Conservation (phyloP, 2,113 vertebrate species). For the Melanotaenia duboulayi region DNA sequence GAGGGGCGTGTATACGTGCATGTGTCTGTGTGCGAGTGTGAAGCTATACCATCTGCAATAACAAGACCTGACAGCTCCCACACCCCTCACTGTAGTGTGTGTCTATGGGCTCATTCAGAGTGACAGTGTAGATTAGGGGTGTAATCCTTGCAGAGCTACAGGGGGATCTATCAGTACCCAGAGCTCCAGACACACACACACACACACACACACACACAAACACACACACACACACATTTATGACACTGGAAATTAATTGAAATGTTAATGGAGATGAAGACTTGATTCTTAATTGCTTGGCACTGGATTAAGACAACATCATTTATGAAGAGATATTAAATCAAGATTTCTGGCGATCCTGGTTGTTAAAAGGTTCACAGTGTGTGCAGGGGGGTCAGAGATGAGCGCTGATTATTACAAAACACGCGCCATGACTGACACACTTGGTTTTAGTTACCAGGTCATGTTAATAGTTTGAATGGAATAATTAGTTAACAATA, state of each 20-base stretch:
- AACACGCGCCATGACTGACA: slow-evolving; percentile 25
- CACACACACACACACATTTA: slow-evolving; percentile 81
- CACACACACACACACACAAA: slow-evolving; percentile 85
- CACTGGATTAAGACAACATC: slow-evolving; percentile 83
- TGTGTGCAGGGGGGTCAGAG: slow-evolving; percentile 39
- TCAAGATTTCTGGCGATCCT: slow-evolving; percentile 52
- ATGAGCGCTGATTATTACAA: slow-evolving; percentile 44
- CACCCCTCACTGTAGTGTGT: slow-evolving; percentile 82
- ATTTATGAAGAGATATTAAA: slow-evolving; percentile 78
- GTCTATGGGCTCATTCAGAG: slow-evolving; percentile 85
- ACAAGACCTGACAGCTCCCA: slow-evolving; percentile 86
- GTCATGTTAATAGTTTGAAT: slow-evolving; percentile 67
- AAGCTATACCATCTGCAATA: slow-evolving; percentile 76
- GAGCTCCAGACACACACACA: slow-evolving; percentile 76
- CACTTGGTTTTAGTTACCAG: slow-evolving; percentile 49
- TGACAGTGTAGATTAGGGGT: slow-evolving; percentile 88
- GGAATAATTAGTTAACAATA: slow-evolving; percentile 78
- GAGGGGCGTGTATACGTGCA: slow-evolving; percentile 20
- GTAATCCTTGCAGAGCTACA: slow-evolving; percentile 87
- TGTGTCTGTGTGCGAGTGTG: slow-evolving; percentile 56
- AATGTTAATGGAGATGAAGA: slow-evolving; percentile 84
- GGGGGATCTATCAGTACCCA: slow-evolving; percentile 75
- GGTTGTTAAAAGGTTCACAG: slow-evolving; percentile 44
- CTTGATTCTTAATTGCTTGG: slow-evolving; percentile 76
- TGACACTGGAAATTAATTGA: slow-evolving; percentile 86